Conservation (phyloP, 2,113 vertebrate species). For the Tragelaphus buxtoni region DNA sequence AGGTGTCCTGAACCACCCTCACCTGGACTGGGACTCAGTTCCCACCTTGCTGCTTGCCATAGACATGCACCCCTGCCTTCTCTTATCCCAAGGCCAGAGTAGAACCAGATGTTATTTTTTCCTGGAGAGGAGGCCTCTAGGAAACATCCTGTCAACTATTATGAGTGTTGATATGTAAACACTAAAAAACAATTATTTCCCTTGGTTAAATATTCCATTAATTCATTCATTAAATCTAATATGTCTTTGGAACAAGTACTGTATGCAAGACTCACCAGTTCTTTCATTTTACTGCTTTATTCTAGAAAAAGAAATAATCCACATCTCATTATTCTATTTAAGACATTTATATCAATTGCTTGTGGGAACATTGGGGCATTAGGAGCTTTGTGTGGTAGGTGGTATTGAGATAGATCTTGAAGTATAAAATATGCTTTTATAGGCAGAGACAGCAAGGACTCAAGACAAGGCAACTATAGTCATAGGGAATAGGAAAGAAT, state of each 20-base stretch:
- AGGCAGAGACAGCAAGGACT: neutral
- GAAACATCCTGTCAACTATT: neutral
- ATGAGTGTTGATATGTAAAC: neutral
- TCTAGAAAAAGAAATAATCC: neutral
- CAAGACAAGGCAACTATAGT: neutral
- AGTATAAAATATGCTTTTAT: neutral
- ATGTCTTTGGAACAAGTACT: neutral
- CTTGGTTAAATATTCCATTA: neutral
- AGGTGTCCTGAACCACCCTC: neutral
- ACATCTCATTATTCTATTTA: neutral
- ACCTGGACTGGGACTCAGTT: neutral
- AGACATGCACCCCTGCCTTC: neutral
- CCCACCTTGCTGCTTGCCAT: neutral
- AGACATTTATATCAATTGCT: neutral
- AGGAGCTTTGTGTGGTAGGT: neutral
- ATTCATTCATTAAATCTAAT: neutral
- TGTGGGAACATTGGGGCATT: neutral
- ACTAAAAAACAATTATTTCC: neutral
- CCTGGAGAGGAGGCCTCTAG: neutral
- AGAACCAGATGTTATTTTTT: neutral
- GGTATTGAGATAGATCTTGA: neutral
- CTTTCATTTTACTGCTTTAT: neutral
- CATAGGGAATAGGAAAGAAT: neutral
- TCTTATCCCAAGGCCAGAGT: neutral
- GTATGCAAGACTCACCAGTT: neutral